phyloP scores from a whole-genome alignment of 1,140 invertebrate genomes.

The Lerema accius region DNA sequence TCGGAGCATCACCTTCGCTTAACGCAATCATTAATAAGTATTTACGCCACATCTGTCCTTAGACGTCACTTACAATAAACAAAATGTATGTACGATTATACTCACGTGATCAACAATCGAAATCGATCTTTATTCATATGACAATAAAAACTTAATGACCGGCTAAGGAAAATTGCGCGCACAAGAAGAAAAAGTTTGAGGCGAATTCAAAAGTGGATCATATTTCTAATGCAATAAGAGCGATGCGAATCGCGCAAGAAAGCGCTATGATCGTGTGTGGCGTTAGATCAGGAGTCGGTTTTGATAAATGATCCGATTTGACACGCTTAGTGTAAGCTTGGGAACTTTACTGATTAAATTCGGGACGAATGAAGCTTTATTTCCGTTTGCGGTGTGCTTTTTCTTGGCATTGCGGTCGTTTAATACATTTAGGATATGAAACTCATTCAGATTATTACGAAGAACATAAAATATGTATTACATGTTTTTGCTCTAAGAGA shows the following conservation, averaged over 20 bases:
- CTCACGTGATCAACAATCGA: not conserved
- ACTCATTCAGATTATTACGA: slow-evolving; percentile 32
- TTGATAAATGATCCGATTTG: slow-evolving; percentile 59
- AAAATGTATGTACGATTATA: slow-evolving; percentile 14
- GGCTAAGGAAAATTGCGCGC: not conserved
- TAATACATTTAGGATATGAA: slow-evolving; percentile 44
- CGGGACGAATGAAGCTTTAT: slow-evolving; percentile 44
- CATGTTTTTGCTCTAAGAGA: not conserved
- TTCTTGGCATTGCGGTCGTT: slow-evolving; percentile 42
- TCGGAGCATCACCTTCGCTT: slow-evolving; percentile 31
- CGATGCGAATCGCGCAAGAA: not conserved
- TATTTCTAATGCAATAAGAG: slow-evolving; percentile 2
- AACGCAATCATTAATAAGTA: slow-evolving; percentile 45
- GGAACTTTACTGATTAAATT: slow-evolving; percentile 54
- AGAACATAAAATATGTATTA: slow-evolving; percentile 8
- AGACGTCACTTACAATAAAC: slow-evolving; percentile 42
- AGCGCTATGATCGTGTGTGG: slow-evolving; percentile 29
- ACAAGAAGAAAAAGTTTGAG: slow-evolving; percentile 2
- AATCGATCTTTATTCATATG: not conserved
- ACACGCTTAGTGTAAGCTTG: slow-evolving; percentile 46
- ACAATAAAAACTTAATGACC: slow-evolving; percentile 1
- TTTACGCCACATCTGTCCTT: slow-evolving; percentile 47
- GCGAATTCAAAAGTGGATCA: slow-evolving; percentile 2
- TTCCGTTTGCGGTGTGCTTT: slow-evolving; percentile 39
- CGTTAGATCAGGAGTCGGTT: slow-evolving; percentile 37